Base-by-base conservation (phyloP, 2,797 vertebrate species). In the Clarias laeviceps region DNA sequence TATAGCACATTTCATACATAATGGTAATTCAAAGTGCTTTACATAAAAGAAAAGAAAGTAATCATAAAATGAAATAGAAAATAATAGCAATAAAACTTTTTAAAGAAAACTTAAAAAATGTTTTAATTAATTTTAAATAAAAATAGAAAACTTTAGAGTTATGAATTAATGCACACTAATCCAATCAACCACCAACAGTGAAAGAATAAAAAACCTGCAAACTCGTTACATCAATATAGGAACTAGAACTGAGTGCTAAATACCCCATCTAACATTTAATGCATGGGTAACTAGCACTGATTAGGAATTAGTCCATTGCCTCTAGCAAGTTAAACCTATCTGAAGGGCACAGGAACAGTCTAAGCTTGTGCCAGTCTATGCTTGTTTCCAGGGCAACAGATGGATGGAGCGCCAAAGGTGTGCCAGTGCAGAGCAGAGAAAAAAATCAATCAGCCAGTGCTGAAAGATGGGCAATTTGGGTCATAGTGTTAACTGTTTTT, bases 311-410 rank as follows among this genome's bases (percentile, higher is more conserved):
- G 14, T 54, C 15, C 54, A 24, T 34, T 17, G 62, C 70, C 80
- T 62, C 54, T 56, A 50, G 65, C 37, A 78, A 45, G 32, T 69
- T 86, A 68, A 69, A n/a, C 20, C n/a, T 27, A 86, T 77, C 79
- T 5, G 27, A 85, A 85, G 56, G 69, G 27, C 62, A 69, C 74
- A 73, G 68, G 32, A 76, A 76, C 27, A 24, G 62, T 29, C 17
- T 68, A 78, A 78, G 68, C 56, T 45, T 37, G 37, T 37, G 37
- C 37, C 37, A 37, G 37, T 81, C 82, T 32, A 65, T 64, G 32
- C 74, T 85, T 57, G 76, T 88, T 85, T 89, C 85, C 70, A 88
- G 80, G 87, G 83, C 83, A 89, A 88, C 83, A 85, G 83, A 84
- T 85, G 68, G 62, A 80, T 37, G 45, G 79, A 87, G 74, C 24